A percentile compares a stretch with the other conserved stretches of the same genome.
Evolutionary conservation across 2,888 invertebrate species (phyloP).

Genomic region (Gastracanthus pulcherrimus): DNA sequence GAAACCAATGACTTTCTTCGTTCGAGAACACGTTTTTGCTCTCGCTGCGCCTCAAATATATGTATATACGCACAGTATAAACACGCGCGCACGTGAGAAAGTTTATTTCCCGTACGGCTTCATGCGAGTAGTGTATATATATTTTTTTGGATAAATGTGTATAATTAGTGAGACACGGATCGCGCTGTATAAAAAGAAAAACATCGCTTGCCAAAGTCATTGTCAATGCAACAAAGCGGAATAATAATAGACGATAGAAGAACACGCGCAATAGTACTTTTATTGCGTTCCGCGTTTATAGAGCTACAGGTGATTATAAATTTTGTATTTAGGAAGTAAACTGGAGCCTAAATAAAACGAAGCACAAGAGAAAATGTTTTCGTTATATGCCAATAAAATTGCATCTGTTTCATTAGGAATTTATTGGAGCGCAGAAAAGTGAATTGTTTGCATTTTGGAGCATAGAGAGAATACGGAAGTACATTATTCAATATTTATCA

Average conservation of each 20-base stretch:
- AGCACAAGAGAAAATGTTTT: not conserved
- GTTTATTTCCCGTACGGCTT: not conserved
- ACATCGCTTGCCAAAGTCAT: not conserved
- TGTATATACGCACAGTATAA: not conserved
- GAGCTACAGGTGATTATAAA: not conserved
- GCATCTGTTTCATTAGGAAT: not conserved
- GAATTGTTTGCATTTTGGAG: no score
- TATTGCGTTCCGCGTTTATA: not conserved
- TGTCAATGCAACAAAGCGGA: not conserved
- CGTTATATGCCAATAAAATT: not conserved
- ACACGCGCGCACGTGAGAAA: constrained; percentile 4
- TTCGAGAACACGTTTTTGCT: constrained; percentile 3
- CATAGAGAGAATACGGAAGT: no score
- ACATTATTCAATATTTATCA: no score
- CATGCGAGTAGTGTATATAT: not conserved
- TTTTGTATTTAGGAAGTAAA: not conserved
- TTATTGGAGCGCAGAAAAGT: not conserved
- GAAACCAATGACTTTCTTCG: constrained; percentile 30
- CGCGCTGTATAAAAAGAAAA: not conserved
- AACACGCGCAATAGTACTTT: not conserved
- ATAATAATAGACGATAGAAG: not conserved
- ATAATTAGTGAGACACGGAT: not conserved
- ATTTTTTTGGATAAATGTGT: not conserved
- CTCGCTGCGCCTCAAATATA: not conserved
- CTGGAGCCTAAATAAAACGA: not conserved